phyloP scores from a whole-genome alignment of 2,113 vertebrate genomes.

The Epinephelus lanceolatus region DNA sequence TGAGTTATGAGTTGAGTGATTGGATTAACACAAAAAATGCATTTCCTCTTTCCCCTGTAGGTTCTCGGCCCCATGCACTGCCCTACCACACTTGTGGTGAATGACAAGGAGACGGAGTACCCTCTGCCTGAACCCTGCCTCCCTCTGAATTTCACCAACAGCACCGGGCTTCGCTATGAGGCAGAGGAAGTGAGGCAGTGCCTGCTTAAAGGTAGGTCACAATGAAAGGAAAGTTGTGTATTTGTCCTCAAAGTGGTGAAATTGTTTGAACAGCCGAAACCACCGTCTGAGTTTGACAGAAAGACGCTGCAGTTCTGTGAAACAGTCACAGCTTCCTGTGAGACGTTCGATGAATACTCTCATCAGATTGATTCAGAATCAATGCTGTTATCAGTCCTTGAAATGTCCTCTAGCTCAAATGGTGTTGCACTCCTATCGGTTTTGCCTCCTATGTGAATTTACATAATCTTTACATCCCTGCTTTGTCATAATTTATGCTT shows the following conservation, averaged over 20 bases:
- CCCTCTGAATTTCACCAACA: slow-evolving; percentile 78
- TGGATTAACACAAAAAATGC: slow-evolving; percentile 4
- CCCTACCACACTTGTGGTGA: slow-evolving; percentile 77
- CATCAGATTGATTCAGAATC: slow-evolving; percentile 19
- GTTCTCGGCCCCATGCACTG: slow-evolving; percentile 77
- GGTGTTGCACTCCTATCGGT: not conserved
- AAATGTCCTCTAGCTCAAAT: slow-evolving; percentile 21
- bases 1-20: slow-evolving; percentile 1
- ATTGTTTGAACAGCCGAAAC: slow-evolving; percentile 11
- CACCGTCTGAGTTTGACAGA: slow-evolving; percentile 5
- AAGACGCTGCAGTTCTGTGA: slow-evolving; percentile 20
- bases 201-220: slow-evolving; percentile 81
- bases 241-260: slow-evolving; percentile 38
- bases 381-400: slow-evolving; percentile 33
- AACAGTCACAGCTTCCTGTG: not conserved
- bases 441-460: slow-evolving; percentile 40
- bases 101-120: slow-evolving; percentile 70
- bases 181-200: slow-evolving; percentile 85
- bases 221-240: slow-evolving; percentile 26
- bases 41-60: slow-evolving; percentile 52
- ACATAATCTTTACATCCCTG: slow-evolving; percentile 49
- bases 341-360: not conserved
- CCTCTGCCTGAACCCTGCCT: slow-evolving; percentile 74
- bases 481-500: slow-evolving; percentile 25
- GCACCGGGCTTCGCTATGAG: slow-evolving; percentile 80